Conservation (phyloP, 1,140 invertebrate species). For the Achatina immaculata region DNA sequence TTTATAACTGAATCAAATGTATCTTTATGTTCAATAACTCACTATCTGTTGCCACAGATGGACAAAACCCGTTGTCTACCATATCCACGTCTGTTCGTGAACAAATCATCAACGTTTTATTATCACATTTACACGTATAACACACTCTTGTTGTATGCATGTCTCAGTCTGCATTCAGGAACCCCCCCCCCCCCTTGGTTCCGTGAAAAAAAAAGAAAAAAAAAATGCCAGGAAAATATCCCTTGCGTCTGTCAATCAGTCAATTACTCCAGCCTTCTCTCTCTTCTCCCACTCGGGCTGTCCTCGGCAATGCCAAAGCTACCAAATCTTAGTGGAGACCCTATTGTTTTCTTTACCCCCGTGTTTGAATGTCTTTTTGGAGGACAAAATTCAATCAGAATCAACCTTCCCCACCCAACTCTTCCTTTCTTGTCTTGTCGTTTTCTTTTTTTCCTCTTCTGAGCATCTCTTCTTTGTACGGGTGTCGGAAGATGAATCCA, state of each 20-base stretch:
- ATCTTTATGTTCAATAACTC: not conserved
- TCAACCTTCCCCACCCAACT: not conserved
- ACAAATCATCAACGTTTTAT: too few species aligned
- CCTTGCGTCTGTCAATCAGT: slow-evolving; percentile 3
- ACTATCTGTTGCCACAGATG: not conserved
- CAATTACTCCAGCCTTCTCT: not conserved
- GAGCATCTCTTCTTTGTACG: not conserved
- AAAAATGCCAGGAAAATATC: too few species aligned
- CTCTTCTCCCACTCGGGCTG: not conserved
- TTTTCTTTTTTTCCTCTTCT: not conserved
- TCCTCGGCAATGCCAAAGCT: not conserved
- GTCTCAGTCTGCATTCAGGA: too few species aligned
- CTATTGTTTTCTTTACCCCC: not conserved
- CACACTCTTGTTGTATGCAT: too few species aligned
- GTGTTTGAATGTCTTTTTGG: not conserved
- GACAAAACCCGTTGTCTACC: not conserved
- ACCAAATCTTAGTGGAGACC: not conserved
- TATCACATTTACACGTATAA: too few species aligned
- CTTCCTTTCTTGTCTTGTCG: not conserved
- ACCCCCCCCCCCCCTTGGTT: too few species aligned
- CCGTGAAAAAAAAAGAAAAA: too few species aligned
- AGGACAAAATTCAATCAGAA: slow-evolving; percentile 12
- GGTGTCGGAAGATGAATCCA: slow-evolving; percentile 6
- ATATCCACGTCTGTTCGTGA: not conserved
- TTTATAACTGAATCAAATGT: not conserved